A percentile compares a stretch with the other conserved stretches of the same genome.
phyloP scores from a whole-genome alignment of 2,888 invertebrate genomes.

The Cheilosia pagana region DNA sequence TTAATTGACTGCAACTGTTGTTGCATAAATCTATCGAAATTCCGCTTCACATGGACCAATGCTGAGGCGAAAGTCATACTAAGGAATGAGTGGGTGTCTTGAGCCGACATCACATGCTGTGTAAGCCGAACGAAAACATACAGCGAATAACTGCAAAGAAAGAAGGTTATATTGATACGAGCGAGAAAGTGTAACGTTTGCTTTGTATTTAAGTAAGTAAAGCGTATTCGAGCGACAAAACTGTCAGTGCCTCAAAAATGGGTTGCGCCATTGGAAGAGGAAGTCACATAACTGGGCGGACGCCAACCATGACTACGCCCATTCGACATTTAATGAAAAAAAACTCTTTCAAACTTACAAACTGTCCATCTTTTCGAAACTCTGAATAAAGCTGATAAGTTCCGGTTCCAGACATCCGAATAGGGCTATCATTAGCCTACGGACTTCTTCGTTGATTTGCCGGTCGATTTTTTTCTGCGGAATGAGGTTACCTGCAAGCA shows the following conservation, averaged over 20 bases:
- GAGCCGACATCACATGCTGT: constrained; percentile 95
- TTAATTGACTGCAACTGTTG: constrained; percentile 91
- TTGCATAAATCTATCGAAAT: constrained; percentile 96
- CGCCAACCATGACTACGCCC: no score
- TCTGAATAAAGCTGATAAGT: constrained; percentile 92
- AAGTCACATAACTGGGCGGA: no score
- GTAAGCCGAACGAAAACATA: constrained; percentile 95
- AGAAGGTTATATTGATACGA: not conserved
- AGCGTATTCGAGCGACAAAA: no score
- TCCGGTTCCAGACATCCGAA: constrained; percentile 95
- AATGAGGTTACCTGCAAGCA: constrained; percentile 75
- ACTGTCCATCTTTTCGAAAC: constrained; percentile 94
- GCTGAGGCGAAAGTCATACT: constrained; percentile 94
- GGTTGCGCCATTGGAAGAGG: no score
- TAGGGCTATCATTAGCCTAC: constrained; percentile 94
- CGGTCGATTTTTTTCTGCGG: constrained; percentile 87
- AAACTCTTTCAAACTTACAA: constrained; percentile 87
- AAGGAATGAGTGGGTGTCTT: constrained; percentile 93
- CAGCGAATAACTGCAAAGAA: constrained; percentile 91
- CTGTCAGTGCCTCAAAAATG: no score
- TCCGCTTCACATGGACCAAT: constrained; percentile 93
- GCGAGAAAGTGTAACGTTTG: no score
- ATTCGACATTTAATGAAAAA: not conserved
- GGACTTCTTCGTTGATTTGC: constrained; percentile 90
- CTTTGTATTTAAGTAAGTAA: no score